A percentile compares a stretch with the other conserved stretches of the same genome.
Evolutionary conservation across 2,797 vertebrate species (phyloP).

Genomic region (Chaunax sp.): DNA sequence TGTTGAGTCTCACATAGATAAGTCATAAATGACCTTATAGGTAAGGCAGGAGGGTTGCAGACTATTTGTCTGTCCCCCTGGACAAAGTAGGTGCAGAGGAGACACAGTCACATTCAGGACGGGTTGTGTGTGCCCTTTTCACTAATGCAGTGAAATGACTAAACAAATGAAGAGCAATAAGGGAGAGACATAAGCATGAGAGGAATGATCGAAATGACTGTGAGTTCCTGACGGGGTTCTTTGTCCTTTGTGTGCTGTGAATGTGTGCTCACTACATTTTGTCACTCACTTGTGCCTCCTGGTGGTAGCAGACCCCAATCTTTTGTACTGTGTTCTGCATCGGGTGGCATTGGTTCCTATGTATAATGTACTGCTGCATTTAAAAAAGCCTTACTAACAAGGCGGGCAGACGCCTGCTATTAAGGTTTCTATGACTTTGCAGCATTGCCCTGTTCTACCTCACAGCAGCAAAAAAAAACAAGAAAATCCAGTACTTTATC

Average conservation of each 20-base stretch:
- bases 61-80: slow-evolving; percentile 62
- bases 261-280: slow-evolving; percentile 36
- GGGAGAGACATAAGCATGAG: slow-evolving; percentile 25
- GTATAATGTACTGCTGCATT: slow-evolving; percentile 77
- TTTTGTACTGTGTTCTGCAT: slow-evolving; percentile 63
- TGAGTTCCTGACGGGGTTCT: slow-evolving; percentile 31
- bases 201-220: slow-evolving; percentile 33
- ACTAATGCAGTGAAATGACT: slow-evolving; percentile 35
- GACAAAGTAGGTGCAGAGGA: slow-evolving; percentile 54
- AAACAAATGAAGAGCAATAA: slow-evolving; percentile 38
- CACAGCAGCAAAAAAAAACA: slow-evolving; percentile 24
- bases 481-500: slow-evolving; percentile 10
- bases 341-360: slow-evolving; percentile 72
- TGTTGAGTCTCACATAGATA: slow-evolving; percentile 72
- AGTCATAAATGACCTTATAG: slow-evolving; percentile 81
- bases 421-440: slow-evolving; percentile 66
- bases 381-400: slow-evolving; percentile 74
- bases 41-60: slow-evolving; percentile 51
- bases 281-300: slow-evolving; percentile 73
- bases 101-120: slow-evolving; percentile 38
- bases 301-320: slow-evolving; percentile 64
- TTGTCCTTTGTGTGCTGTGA: slow-evolving; percentile 34
- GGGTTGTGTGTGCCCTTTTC: slow-evolving; percentile 17
- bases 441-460: slow-evolving; percentile 49
- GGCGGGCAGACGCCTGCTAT: slow-evolving; percentile 53